Evolutionary conservation across 2,113 vertebrate species (phyloP).

Genomic region (Bagarius yarrelli): DNA sequence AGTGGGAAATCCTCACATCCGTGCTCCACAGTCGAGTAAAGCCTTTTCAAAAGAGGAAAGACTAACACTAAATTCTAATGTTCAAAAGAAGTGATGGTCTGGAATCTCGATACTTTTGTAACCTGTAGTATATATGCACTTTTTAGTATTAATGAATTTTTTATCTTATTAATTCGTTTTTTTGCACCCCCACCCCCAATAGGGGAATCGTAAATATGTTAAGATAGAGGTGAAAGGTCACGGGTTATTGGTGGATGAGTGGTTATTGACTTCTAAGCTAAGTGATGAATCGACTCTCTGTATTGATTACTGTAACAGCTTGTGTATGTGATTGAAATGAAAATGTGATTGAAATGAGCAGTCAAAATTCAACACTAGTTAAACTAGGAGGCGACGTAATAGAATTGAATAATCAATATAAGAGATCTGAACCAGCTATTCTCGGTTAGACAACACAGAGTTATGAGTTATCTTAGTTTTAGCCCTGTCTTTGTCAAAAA

Average conservation of each 20-base stretch:
- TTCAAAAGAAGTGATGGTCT: no score
- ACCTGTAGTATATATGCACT: no score
- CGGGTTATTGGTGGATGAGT: slow-evolving; percentile 22
- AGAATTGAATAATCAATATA: not conserved
- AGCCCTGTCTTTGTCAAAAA: not conserved
- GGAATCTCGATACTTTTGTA: no score
- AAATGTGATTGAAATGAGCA: not conserved
- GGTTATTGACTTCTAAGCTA: slow-evolving; percentile 17
- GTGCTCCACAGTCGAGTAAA: no score
- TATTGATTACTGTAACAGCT: slow-evolving; percentile 40
- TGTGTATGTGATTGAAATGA: slow-evolving; percentile 11
- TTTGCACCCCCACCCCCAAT: not conserved
- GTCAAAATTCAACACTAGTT: not conserved
- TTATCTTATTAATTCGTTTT: no score
- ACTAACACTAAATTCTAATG: no score
- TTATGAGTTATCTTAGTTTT: not conserved
- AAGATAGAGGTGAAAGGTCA: slow-evolving; percentile 6
- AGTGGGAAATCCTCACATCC: no score
- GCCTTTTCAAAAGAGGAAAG: no score
- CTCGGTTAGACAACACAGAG: not conserved
- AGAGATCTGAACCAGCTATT: not conserved
- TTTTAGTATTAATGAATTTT: no score
- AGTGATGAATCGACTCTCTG: slow-evolving; percentile 40
- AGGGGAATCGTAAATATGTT: not conserved
- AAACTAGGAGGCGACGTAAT: not conserved